Evolutionary conservation across 2,888 invertebrate genomes (phyloP), one percentile per base, ranked within the genome.

Genomic region (Apeira syringaria): DNA sequence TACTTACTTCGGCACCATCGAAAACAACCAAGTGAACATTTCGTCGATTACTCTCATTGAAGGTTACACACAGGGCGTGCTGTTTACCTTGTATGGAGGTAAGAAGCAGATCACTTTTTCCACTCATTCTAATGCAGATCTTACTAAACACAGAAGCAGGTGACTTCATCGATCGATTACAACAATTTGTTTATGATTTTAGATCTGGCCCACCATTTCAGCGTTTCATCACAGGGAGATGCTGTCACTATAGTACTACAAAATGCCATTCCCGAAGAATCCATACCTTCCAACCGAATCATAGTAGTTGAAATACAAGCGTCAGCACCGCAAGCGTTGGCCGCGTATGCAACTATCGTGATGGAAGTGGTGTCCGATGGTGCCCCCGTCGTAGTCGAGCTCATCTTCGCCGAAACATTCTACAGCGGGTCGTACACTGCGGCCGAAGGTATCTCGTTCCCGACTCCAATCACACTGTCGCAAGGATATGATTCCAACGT

Each of bases 41-140:
- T 43, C 49, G 12, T 32, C 52, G 2, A 64, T 70, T 13, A 50
- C 48, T 12, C 54, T 70, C 5, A 53, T 17, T 5, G 58, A 62
- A 35, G 70, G 66, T 27, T 63, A 53, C 36, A 46, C 46, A 5
- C 7, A 46, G 5, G 42, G 48, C 13, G 67, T 71, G 1, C 5
- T 26, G n/a, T 66, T 65, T 27, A 26, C 34, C 0, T 29, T 68
- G 40, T 41, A 47, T 2, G 69, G 68, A 54, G 66, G 71, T 68
- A 51, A 35, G 31, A 35, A 10, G n/a, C n/a, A n/a, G n/a, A n/a
- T n/a, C n/a, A n/a, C n/a, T n/a, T n/a, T n/a, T n/a, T n/a, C n/a
- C n/a, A n/a, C n/a, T n/a, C n/a, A n/a, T n/a, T n/a, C 15, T 15
- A 15, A 15, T 15, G 15, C 15, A 15, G 15, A n/a, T n/a, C n/a